Conservation (phyloP, 2,888 invertebrate species). For the Apamea anceps region DNA sequence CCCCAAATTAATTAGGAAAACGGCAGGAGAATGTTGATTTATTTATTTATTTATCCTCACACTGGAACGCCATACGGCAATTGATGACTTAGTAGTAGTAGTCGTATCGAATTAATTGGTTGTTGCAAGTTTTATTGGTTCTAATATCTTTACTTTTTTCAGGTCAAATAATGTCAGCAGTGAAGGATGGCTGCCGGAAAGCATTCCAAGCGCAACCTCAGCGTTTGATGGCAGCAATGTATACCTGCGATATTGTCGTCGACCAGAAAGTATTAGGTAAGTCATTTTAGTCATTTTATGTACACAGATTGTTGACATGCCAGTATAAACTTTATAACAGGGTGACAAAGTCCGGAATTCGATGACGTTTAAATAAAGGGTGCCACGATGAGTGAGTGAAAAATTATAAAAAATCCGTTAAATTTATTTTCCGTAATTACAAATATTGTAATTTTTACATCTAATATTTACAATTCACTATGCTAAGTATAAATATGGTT, state of each 20-base stretch:
- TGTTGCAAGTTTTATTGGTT: slow-evolving; percentile 1
- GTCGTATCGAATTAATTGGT: neutral
- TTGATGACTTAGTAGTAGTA: no score
- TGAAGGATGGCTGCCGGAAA: slow-evolving; percentile 96
- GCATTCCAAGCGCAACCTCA: slow-evolving; percentile 97
- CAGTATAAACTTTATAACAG: slow-evolving; percentile 26
- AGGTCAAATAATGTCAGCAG: slow-evolving; percentile 97
- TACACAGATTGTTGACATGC: neutral
- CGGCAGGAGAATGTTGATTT: neutral
- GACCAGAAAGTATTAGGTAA: slow-evolving; percentile 97
- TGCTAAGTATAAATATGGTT: slow-evolving; percentile 84
- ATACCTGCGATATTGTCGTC: slow-evolving; percentile 94
- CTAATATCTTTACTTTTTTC: slow-evolving; percentile 56
- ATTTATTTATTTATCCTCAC: no score
- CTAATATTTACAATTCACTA: slow-evolving; percentile 87
- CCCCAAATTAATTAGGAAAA: neutral
- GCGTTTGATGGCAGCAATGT: slow-evolving; percentile 98
- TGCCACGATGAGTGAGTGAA: slow-evolving; percentile 24
- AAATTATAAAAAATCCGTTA: slow-evolving; percentile 70
- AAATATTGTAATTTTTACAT: slow-evolving; percentile 86
- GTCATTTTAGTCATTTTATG: slow-evolving; percentile 87
- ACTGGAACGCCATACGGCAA: no score
- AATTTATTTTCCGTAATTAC: slow-evolving; percentile 86
- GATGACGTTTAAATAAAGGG: neutral
- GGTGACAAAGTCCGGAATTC: neutral